Evolutionary conservation across 2,113 vertebrate genomes (phyloP), one percentile per base, ranked within the genome.

Genomic region (Acanthochromis polyacanthus): DNA sequence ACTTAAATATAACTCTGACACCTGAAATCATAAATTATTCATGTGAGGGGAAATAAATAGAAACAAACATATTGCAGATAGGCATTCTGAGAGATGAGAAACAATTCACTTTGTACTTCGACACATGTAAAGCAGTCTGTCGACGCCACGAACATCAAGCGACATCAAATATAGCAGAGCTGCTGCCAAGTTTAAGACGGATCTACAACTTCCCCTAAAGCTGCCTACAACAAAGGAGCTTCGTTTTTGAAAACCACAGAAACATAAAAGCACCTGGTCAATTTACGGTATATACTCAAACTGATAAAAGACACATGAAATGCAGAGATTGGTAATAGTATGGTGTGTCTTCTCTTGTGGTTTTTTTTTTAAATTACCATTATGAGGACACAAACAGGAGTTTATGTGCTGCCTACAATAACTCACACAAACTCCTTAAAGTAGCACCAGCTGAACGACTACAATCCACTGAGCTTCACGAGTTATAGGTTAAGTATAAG

Each of bases 11-110:
- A 75, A 75, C 72, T 86, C 69, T 51, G 30, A 75, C 45, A 50
- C 52, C 60, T 62, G n/a, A 55, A 79, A 45, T 62, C 48, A 83
- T 76, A 65, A 71, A 86, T 82, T 70, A 82, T 75, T 84, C 71
- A 84, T 79, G 61, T 8, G 7, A 30, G 61, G 52, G 51, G 71
- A 36, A 69, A 85, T 57, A 78, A 80, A 88, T 28, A 81, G 67
- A 77, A 80, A 87, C 71, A 84, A 58, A 80, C 78, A 79, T 22
- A 59, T 67, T 74, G 73, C 38, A 80, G 52, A 73, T 4, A 82
- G 68, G 46, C 56, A 88, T 46, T 65, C 15, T 52, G 73, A 78
- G 40, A 82, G 52, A 71, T 51, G 50, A 56, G 56, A 55, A 40
- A 71, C 15, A 45, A 7, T 60, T 74, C 56, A 59, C 51, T 81